These are phyloP conservation scores for Drosophila parvula DNA, from an alignment of 1,140 invertebrate species.

Conservation along the genomic window DNA sequence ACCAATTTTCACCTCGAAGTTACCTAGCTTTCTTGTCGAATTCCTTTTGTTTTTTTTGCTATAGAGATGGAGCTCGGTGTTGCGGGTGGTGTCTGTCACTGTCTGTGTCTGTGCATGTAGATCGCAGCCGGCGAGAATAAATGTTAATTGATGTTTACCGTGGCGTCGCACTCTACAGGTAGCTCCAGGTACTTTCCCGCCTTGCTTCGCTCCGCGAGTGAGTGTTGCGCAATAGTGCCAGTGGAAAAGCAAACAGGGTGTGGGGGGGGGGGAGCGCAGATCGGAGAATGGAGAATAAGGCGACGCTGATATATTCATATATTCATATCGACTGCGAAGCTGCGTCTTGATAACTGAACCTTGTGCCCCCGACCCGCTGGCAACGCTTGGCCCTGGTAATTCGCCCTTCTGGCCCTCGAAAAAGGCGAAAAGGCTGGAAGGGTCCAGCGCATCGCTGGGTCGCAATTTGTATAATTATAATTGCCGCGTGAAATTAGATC, in stretches of 20 bases:
- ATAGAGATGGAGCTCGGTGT: background rate
- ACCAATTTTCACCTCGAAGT: background rate
- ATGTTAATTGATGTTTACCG: conserved; percentile 71
- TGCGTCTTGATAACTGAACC: background rate
- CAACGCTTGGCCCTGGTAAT: conserved; percentile 23
- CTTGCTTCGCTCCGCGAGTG: background rate
- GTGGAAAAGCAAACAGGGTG: background rate
- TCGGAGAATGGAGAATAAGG: background rate
- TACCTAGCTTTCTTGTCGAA: background rate
- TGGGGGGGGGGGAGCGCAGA: too few relatives aligned
- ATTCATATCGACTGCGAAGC: background rate
- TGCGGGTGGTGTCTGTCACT: background rate
- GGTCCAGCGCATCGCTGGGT: too few relatives aligned
- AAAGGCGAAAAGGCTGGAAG: background rate
- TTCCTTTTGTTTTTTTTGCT: conserved; percentile 9
- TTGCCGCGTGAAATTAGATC: conserved; percentile 31
- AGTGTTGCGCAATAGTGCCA: conserved; percentile 25
- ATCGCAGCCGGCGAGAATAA: conserved; percentile 49
- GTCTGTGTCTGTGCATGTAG: background rate
- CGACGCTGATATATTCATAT: background rate
- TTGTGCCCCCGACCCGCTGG: background rate
- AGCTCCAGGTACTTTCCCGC: conserved; percentile 17
- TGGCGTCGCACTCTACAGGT: conserved; percentile 21
- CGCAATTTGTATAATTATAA: conserved; percentile 23
- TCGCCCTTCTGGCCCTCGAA: background rate